Evolutionary conservation across 2,113 vertebrate genomes (phyloP).

Genomic region (Stictonetta naevosa): DNA sequence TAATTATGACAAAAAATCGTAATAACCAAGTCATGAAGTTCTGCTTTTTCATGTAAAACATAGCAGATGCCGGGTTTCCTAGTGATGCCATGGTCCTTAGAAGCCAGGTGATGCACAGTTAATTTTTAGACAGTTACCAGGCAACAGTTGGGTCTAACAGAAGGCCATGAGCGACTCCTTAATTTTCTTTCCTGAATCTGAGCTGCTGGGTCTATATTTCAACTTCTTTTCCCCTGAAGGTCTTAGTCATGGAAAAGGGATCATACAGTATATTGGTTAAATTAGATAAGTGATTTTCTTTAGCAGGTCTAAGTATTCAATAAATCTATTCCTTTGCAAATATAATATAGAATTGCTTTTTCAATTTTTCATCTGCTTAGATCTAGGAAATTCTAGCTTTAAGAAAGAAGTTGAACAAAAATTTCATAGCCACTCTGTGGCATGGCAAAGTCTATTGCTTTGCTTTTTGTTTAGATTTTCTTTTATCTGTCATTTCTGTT

Average conservation of each 20-base stretch:
- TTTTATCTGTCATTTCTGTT: conserved; percentile 26
- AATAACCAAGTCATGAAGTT: neutral
- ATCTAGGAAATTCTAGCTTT: conserved; percentile 9
- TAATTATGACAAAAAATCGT: neutral
- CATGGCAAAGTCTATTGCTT: neutral
- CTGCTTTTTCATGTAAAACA: neutral
- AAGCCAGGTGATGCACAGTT: conserved; percentile 54
- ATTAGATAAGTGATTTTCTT: conserved; percentile 28
- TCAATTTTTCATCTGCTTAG: neutral
- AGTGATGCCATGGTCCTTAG: neutral
- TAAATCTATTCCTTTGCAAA: conserved; percentile 4
- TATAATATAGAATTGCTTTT: neutral
- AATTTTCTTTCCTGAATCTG: conserved; percentile 8
- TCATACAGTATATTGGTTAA: neutral
- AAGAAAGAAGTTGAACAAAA: neutral
- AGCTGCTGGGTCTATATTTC: conserved; percentile 36
- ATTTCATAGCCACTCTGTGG: neutral
- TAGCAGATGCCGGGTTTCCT: conserved; percentile 13
- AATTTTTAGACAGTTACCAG: conserved; percentile 68
- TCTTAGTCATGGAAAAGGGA: neutral
- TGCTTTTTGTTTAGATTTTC: conserved; percentile 39
- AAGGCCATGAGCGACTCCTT: conserved; percentile 4
- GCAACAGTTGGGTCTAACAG: conserved; percentile 56
- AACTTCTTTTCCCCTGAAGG: neutral
- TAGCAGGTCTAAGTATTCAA: neutral